Evolutionary conservation across 2,888 invertebrate genomes (phyloP).

Genomic region (Drosophila lacicola): DNA sequence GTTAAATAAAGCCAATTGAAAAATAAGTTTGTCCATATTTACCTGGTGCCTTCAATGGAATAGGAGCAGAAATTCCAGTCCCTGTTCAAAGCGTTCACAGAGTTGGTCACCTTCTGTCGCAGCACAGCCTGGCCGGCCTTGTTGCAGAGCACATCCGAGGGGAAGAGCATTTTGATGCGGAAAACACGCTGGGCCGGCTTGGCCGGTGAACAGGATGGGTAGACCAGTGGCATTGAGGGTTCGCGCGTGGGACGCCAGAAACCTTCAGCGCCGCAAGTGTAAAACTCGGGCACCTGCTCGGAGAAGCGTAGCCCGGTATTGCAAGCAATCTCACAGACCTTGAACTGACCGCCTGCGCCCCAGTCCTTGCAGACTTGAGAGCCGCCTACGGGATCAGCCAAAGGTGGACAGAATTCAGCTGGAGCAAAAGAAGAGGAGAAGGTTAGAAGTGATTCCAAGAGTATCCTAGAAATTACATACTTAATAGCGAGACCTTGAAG

Average conservation of each 20-base stretch:
- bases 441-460: background rate
- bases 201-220: conserved; percentile 95
- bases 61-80: conserved; percentile 99
- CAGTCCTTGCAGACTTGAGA: conserved; percentile 96
- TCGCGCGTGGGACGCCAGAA: conserved; percentile 97
- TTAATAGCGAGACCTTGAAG: conserved; percentile 95
- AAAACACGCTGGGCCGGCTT: conserved; percentile 97
- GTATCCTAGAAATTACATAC: conserved; percentile 84
- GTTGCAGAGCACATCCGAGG: conserved; percentile 97
- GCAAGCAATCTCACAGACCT: conserved; percentile 95
- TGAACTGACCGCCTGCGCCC: conserved; percentile 98
- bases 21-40: background rate
- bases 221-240: conserved; percentile 92
- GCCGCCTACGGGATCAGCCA: conserved; percentile 96
- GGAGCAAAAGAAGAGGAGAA: accelerated
- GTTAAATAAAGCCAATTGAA: background rate
- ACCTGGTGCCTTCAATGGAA: conserved; percentile 90
- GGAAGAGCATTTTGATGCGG: conserved; percentile 97
- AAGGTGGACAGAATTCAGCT: conserved; percentile 96
- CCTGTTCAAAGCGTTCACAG: conserved; percentile 95
- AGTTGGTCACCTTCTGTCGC: conserved; percentile 94
- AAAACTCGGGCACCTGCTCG: conserved; percentile 97
- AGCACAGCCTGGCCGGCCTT: conserved; percentile 97
- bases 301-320: conserved; percentile 95
- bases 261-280: conserved; percentile 99